phyloP scores from a whole-genome alignment of 2,888 invertebrate species.

The Eristalinus aeneus region DNA sequence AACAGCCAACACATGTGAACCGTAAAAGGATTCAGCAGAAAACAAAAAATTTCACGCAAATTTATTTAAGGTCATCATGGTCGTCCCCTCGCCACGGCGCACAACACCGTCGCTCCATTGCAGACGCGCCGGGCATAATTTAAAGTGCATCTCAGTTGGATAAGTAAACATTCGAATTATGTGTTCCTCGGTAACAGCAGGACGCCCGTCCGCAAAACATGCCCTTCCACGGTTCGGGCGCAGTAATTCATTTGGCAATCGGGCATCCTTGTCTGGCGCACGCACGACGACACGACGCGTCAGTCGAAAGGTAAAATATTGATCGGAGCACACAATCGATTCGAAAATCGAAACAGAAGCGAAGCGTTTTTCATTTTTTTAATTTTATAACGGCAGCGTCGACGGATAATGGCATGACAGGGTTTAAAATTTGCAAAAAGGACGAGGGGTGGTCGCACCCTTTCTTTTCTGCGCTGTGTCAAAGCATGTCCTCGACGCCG shows the following conservation, averaged over 20 bases:
- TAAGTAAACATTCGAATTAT: slow-evolving; percentile 70
- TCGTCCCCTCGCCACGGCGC: not conserved
- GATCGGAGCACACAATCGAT: slow-evolving; percentile 68
- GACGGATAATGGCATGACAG: slow-evolving; percentile 66
- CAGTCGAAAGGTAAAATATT: slow-evolving; percentile 67
- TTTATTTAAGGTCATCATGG: slow-evolving; percentile 66
- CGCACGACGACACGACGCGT: not conserved
- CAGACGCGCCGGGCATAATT: slow-evolving; percentile 35
- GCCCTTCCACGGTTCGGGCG: slow-evolving; percentile 76
- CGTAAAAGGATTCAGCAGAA: slow-evolving; percentile 28
- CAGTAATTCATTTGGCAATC: slow-evolving; percentile 57
- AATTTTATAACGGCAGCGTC: slow-evolving; percentile 66
- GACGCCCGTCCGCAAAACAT: slow-evolving; percentile 80
- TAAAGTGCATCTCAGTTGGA: slow-evolving; percentile 69
- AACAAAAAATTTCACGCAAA: slow-evolving; percentile 70
- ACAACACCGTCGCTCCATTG: not conserved
- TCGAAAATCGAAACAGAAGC: slow-evolving; percentile 59
- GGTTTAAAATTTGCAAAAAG: slow-evolving; percentile 56
- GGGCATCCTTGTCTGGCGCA: slow-evolving; percentile 49
- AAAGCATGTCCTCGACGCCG: slow-evolving; percentile 73
- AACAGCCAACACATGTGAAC: slow-evolving; percentile 42
- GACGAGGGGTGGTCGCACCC: slow-evolving; percentile 46
- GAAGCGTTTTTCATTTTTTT: slow-evolving; percentile 43
- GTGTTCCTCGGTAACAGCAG: slow-evolving; percentile 75
- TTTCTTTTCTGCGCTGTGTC: slow-evolving; percentile 43